phyloP scores from a whole-genome alignment of 1,140 invertebrate species.

The Rhagoletis pomonella region DNA sequence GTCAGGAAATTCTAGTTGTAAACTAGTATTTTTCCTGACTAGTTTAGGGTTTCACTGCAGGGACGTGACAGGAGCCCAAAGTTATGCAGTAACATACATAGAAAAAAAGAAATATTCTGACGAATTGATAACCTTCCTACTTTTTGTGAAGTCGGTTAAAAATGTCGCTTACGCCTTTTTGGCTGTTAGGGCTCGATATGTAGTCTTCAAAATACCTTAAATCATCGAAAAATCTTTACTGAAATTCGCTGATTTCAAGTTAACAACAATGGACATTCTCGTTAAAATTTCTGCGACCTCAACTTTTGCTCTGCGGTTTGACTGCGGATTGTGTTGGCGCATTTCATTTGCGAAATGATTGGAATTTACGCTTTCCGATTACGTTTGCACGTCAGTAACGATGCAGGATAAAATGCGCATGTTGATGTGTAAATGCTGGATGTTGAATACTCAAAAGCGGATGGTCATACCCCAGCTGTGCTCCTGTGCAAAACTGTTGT shows the following conservation, averaged over 20 bases:
- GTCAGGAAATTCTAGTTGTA: too few relatives aligned
- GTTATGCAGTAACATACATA: too few relatives aligned
- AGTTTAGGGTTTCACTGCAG: too few relatives aligned
- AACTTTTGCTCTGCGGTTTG: conserved; percentile 35
- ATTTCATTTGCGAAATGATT: conserved; percentile 43
- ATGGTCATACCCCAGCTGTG: background rate
- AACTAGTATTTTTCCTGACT: too few relatives aligned
- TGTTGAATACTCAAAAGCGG: background rate
- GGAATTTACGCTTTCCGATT: conserved; percentile 32
- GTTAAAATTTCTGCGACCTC: background rate
- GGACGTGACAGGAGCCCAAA: too few relatives aligned
- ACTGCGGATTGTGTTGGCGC: conserved; percentile 36
- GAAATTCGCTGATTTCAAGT: background rate
- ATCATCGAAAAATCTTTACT: background rate
- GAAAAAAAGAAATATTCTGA: too few relatives aligned
- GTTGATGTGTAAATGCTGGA: background rate
- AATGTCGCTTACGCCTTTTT: too few relatives aligned
- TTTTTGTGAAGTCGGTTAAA: too few relatives aligned
- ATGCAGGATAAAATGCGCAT: background rate
- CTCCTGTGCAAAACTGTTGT: background rate
- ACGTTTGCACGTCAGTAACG: background rate
- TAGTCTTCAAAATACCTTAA: too few relatives aligned
- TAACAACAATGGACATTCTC: background rate
- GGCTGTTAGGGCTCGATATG: too few relatives aligned
- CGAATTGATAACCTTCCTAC: too few relatives aligned